Base-by-base conservation (phyloP, 2,113 vertebrate genomes). In the Alligator sinensis region DNA sequence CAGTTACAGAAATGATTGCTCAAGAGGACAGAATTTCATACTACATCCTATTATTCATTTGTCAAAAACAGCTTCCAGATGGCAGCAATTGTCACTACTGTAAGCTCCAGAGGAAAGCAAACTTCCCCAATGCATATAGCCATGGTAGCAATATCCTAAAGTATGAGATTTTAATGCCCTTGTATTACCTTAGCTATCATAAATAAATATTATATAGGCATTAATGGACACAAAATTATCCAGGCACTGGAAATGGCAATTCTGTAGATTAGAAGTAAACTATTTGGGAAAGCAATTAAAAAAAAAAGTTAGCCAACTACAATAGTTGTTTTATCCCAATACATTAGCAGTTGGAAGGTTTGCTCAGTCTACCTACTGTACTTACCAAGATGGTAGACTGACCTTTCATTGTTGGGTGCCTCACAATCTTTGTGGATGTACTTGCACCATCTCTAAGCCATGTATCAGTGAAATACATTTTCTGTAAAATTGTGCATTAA, bases 401-500 rank as follows among this genome's bases (percentile, higher is more conserved):
- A 86, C 80, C 82, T 81, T 80, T 72, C 88, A 5, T 54, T 60
- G 22, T 80, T 92, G 84, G 25, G 38, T 9, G 47, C 17, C 38
- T 13, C 80, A 92, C 64, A 92, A 93, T 77, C 63, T 94, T 87
- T 92, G 30, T 60, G 24, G 75, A 18, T 27, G 25, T 77, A 64
- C 60, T 96, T 95, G 87, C 78, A 68, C 28, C 34, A 75, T 91
- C 91, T 94, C 80, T 79, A 89, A 95, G 92, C 91, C 84, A 83
- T 89, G 22, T 91, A 95, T 89, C 13, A n/a, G 62, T 79, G n/a
- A 91, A 80, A 79, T 74, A 85, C 16, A 3, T 85, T 82, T 93
- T 93, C 82, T 82, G 86, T 79, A 80, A 83, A 95, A 90, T 60
- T 91, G 93, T 93, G 93, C 94, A 60, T 93, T 88, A 80, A 92